Conservation (phyloP, 1,140 invertebrate genomes). For the Zaprionus gabonicus region DNA sequence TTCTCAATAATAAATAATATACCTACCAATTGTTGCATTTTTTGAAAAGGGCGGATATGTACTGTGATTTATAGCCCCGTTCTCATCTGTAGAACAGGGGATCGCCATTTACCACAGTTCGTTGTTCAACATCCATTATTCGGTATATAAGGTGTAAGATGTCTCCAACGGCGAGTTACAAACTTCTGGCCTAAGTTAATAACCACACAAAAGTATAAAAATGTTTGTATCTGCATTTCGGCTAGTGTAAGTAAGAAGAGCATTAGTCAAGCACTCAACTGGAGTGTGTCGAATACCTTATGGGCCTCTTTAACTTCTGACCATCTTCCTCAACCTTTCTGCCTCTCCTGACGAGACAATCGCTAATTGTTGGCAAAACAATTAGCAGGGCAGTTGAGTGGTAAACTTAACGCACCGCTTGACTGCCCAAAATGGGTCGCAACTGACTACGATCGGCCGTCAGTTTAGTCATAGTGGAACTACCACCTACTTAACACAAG, state of each 20-base stretch:
- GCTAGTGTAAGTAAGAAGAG: background rate
- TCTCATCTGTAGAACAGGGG: no score
- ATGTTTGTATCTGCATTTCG: no score
- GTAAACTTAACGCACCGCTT: conserved; percentile 37
- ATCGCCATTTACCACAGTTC: no score
- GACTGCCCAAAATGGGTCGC: conserved; percentile 3
- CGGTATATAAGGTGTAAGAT: no score
- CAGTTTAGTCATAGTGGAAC: background rate
- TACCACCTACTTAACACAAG: conserved; percentile 27
- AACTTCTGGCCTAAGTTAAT: no score
- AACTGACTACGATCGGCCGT: background rate
- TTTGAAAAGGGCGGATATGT: no score
- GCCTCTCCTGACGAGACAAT: background rate
- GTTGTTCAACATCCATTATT: no score
- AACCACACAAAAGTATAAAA: no score
- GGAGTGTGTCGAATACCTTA: background rate
- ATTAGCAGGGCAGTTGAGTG: conserved; percentile 51
- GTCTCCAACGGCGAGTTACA: no score
- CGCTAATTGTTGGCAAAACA: conserved; percentile 45
- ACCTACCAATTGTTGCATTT: no score
- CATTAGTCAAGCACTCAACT: background rate
- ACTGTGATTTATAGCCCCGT: no score
- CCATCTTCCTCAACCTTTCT: background rate
- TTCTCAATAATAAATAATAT: no score
- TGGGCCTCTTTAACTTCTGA: background rate